Conservation (phyloP, 2,888 invertebrate species). For the Drosophila kokeensis region DNA sequence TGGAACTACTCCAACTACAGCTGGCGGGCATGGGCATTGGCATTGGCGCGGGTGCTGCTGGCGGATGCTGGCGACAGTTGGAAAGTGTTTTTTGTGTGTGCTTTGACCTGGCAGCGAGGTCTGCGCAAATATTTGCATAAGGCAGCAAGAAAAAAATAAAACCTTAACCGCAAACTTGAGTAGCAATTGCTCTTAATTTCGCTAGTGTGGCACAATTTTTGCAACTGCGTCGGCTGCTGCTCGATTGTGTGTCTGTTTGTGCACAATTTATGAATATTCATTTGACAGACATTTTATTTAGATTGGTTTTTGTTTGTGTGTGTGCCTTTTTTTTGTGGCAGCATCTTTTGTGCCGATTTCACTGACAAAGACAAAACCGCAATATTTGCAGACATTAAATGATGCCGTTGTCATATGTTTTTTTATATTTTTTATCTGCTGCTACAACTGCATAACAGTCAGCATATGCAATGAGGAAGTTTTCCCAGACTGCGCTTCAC, state of each 20-base stretch:
- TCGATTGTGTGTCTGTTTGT: slow-evolving; percentile 18
- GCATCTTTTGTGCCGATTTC: slow-evolving; percentile 38
- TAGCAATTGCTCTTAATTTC: slow-evolving; percentile 79
- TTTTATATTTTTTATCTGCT: slow-evolving; percentile 6
- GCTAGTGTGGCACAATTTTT: slow-evolving; percentile 51
- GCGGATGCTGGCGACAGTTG: slow-evolving; percentile 75
- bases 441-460: slow-evolving; percentile 36
- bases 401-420: slow-evolving; percentile 18
- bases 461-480: slow-evolving; percentile 72
- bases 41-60: slow-evolving; percentile 68
- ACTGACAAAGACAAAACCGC: slow-evolving; percentile 22
- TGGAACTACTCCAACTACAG: slow-evolving; percentile 35
- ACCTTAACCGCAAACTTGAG: slow-evolving; percentile 64
- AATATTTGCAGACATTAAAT: slow-evolving; percentile 38
- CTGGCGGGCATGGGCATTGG: slow-evolving; percentile 54
- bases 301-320: slow-evolving; percentile 24
- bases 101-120: slow-evolving; percentile 21
- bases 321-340: slow-evolving; percentile 17
- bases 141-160: slow-evolving; percentile 12
- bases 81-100: slow-evolving; percentile 63
- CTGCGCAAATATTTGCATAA: slow-evolving; percentile 67
- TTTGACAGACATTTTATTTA: slow-evolving; percentile 52
- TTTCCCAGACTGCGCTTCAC: slow-evolving; percentile 36
- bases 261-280: slow-evolving; percentile 52
- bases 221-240: slow-evolving; percentile 13